phyloP scores from a whole-genome alignment of 2,113 vertebrate genomes.

The Ciconia stormi region DNA sequence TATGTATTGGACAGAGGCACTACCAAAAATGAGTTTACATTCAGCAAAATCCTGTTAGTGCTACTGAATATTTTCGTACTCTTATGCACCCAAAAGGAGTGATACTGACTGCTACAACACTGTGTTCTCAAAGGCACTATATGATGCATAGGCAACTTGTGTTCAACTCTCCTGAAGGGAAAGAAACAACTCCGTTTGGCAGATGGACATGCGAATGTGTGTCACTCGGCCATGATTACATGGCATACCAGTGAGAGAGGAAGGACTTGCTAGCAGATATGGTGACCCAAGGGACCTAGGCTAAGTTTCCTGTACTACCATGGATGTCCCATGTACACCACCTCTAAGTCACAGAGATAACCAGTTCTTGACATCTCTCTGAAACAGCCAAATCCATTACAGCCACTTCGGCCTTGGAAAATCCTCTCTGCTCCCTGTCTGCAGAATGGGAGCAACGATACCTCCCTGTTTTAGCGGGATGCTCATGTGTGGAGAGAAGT shows the following conservation, averaged over 20 bases:
- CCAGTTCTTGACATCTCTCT: background rate
- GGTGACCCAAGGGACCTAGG: background rate
- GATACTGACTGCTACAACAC: background rate
- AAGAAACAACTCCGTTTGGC: background rate
- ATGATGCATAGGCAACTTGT: background rate
- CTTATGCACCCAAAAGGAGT: background rate
- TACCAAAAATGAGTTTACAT: background rate
- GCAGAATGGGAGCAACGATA: background rate
- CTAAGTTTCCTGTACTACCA: background rate
- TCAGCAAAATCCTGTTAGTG: background rate
- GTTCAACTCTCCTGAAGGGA: background rate
- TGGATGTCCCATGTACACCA: rapidly evolving
- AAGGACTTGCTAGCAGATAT: background rate
- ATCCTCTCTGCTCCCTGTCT: background rate
- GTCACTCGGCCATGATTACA: background rate
- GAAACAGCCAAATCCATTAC: background rate
- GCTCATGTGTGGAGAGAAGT: background rate
- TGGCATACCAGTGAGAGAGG: background rate
- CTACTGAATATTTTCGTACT: background rate
- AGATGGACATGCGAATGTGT: background rate
- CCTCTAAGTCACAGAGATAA: background rate
- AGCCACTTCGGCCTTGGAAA: background rate
- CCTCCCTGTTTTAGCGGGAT: background rate
- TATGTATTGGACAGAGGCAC: background rate
- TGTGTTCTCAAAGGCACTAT: background rate